Conservation (phyloP, 1,140 invertebrate genomes). For the Drosophila pseudoobscura region DNA sequence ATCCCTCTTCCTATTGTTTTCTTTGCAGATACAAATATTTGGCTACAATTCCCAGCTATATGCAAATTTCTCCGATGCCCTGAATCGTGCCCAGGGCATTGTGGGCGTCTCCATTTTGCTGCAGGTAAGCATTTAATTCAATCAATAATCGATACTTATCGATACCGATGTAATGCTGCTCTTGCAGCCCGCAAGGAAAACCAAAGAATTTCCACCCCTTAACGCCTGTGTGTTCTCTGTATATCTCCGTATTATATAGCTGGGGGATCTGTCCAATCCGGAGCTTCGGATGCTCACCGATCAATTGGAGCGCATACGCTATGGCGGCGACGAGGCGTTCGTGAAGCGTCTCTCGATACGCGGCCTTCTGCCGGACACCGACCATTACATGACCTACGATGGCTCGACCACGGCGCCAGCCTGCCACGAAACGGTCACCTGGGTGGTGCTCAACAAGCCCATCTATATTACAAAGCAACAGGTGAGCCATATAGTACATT, state of each 20-base stretch:
- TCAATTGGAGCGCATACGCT: slow-evolving; percentile 93
- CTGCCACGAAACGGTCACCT: slow-evolving; percentile 96
- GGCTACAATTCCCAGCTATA: slow-evolving; percentile 97
- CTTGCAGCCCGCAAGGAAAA: no score
- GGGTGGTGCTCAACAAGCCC: slow-evolving; percentile 98
- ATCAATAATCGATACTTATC: not conserved
- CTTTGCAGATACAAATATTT: slow-evolving; percentile 94
- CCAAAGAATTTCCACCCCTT: no score
- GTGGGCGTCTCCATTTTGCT: slow-evolving; percentile 93
- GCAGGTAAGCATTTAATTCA: slow-evolving; percentile 86
- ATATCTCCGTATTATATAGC: slow-evolving; percentile 83
- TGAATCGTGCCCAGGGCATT: slow-evolving; percentile 94
- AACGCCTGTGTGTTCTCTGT: not conserved
- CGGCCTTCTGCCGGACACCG: slow-evolving; percentile 94
- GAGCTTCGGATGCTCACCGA: slow-evolving; percentile 94
- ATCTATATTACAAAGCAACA: slow-evolving; percentile 98
- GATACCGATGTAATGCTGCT: no score
- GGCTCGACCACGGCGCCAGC: slow-evolving; percentile 97
- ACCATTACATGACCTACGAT: slow-evolving; percentile 98
- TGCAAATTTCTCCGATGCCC: slow-evolving; percentile 94
- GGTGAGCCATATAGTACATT: slow-evolving; percentile 85
- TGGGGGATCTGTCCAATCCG: slow-evolving; percentile 93
- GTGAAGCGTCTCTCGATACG: slow-evolving; percentile 92
- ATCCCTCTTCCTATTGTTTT: slow-evolving; percentile 64
- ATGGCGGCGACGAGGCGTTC: slow-evolving; percentile 91